phyloP scores from a whole-genome alignment of 2,888 invertebrate genomes.

The Plagodis pulveraria region DNA sequence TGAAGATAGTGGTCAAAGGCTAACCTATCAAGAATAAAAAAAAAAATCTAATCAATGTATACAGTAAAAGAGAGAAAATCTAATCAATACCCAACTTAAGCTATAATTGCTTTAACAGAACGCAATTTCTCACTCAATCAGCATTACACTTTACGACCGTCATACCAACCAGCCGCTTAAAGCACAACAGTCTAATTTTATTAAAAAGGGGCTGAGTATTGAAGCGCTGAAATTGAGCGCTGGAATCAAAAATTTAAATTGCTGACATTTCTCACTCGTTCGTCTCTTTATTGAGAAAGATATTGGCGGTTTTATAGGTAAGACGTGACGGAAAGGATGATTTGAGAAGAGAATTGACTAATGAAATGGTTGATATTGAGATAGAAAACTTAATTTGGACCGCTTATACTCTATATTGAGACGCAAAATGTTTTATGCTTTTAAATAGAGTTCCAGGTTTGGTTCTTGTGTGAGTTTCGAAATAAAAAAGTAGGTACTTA shows the following conservation, averaged over 20 bases:
- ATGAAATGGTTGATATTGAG: conserved; percentile 10
- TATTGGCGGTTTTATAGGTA: conserved; percentile 50
- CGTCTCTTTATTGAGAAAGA: conserved; percentile 63
- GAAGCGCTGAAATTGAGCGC: conserved; percentile 60
- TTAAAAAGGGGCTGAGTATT: conserved; percentile 60
- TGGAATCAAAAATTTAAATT: conserved; percentile 79
- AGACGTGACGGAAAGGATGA: conserved; percentile 44
- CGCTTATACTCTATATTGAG: too few relatives aligned
- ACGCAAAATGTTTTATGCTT: too few relatives aligned
- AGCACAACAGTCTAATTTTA: conserved; percentile 62
- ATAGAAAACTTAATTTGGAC: too few relatives aligned
- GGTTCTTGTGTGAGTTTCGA: too few relatives aligned
- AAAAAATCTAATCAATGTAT: too few relatives aligned
- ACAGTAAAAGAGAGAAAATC: too few relatives aligned
- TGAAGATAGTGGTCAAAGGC: too few relatives aligned
- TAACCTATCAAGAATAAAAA: too few relatives aligned
- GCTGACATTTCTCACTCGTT: conserved; percentile 62
- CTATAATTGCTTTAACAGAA: conserved; percentile 1
- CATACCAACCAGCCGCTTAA: conserved; percentile 48
- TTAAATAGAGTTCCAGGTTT: too few relatives aligned
- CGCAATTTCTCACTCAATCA: conserved; percentile 50
- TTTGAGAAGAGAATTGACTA: conserved; percentile 8
- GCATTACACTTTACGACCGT: conserved; percentile 63
- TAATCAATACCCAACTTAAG: neutral
- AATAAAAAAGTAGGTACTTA: too few relatives aligned